Evolutionary conservation across 64 coral and sea anemone species (phyloP).

Genomic region (Montipora foliosa): DNA sequence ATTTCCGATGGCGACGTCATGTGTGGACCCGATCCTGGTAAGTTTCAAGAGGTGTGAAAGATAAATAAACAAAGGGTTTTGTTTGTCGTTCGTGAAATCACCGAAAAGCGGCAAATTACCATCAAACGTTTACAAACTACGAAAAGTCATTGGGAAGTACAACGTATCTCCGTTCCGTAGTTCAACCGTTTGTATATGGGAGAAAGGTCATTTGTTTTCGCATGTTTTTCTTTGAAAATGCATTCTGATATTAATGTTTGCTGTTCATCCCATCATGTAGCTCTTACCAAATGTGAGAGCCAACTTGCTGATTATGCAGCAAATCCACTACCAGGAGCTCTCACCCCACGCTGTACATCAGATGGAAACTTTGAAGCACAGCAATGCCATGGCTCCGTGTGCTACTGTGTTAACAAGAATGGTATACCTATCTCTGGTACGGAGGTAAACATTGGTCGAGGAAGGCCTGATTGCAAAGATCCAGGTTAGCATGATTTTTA

Average conservation of each 20-base stretch:
- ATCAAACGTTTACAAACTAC: no score
- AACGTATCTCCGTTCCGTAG: no score
- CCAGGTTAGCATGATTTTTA: neutral
- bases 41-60: neutral
- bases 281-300: conserved; percentile 54
- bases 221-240: no score
- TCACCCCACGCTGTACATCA: conserved; percentile 66
- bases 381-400: conserved; percentile 72
- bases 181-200: neutral
- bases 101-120: no score
- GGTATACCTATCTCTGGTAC: conserved; percentile 27
- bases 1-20: conserved; percentile 14
- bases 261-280: conserved; percentile 4
- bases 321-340: conserved; percentile 34
- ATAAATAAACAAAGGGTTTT: neutral
- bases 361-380: conserved; percentile 65
- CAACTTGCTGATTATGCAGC: conserved; percentile 10
- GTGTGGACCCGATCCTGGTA: conserved; percentile 41
- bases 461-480: conserved; percentile 47
- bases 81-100: no score
- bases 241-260: neutral
- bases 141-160: neutral
- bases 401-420: conserved; percentile 61
- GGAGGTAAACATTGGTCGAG: conserved; percentile 16
- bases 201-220: neutral